Percentiles rank a stretch among this genome's conserved stretches.
Evolutionary conservation across 2,888 invertebrate species (phyloP).

Genomic region (Ophonus ardosiacus): DNA sequence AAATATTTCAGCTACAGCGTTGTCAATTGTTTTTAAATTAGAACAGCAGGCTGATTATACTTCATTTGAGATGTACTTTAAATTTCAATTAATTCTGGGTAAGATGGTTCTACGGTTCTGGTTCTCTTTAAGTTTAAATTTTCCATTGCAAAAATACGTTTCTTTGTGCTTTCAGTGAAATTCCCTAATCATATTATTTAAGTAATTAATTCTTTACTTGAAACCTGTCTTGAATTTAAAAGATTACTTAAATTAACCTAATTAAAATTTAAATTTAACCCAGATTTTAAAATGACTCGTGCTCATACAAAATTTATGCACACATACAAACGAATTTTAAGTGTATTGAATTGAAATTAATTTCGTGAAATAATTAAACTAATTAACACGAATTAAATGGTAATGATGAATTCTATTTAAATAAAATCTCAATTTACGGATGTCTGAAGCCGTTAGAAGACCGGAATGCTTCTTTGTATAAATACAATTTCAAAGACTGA

Average conservation of each 20-base stretch:
- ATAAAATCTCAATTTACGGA: not conserved
- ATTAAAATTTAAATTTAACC: conserved; percentile 20
- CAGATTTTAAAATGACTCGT: not conserved
- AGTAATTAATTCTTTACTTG: too few species aligned
- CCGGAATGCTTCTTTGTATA: not conserved
- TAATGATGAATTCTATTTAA: not conserved
- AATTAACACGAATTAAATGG: not conserved
- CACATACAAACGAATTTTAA: not conserved
- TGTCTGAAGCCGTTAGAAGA: not conserved
- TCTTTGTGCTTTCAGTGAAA: too few species aligned
- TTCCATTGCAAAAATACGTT: too few species aligned
- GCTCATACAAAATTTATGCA: not conserved
- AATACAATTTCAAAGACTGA: too few species aligned
- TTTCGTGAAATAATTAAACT: not conserved
- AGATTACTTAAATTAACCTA: conserved; percentile 7
- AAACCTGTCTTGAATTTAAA: not conserved
- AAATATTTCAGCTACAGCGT: too few species aligned
- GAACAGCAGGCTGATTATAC: too few species aligned
- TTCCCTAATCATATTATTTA: too few species aligned
- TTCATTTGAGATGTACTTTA: too few species aligned
- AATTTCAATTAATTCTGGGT: too few species aligned
- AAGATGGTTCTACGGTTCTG: too few species aligned
- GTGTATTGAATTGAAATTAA: conserved; percentile 44
- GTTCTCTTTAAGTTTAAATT: too few species aligned
- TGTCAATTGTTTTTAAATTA: too few species aligned